Conservation (phyloP, 1,140 invertebrate species). For the Triops cancriformis region DNA sequence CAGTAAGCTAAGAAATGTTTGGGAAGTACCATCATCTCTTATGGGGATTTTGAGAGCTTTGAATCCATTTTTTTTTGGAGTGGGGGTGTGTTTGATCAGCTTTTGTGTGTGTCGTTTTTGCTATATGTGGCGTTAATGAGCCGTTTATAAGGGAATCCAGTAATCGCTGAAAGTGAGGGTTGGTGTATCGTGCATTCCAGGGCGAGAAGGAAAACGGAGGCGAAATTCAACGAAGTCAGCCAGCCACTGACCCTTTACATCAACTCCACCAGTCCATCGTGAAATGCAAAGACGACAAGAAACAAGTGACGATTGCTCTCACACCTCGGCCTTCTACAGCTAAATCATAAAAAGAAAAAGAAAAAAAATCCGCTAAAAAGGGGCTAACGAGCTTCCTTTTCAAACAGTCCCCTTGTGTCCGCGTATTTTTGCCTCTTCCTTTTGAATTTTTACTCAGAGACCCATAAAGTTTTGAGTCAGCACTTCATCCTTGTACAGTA, state of each 20-base stretch:
- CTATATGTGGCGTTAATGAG: not conserved
- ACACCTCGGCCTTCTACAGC: not conserved
- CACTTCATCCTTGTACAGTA: constrained; percentile 3
- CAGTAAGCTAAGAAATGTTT: too few relatives aligned
- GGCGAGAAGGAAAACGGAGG: constrained; percentile 8
- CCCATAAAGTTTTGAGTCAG: not conserved
- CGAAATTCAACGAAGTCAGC: not conserved
- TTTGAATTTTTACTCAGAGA: not conserved
- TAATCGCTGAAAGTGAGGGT: constrained; percentile 9
- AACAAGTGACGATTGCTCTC: constrained; percentile 9
- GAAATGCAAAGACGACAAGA: constrained; percentile 10
- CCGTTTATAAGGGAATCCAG: not conserved
- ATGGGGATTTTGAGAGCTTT: constrained; percentile 15
- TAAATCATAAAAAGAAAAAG: not conserved
- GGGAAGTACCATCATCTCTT: not conserved
- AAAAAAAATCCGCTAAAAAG: not conserved
- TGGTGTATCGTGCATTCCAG: constrained; percentile 4
- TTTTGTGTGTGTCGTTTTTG: constrained; percentile 3
- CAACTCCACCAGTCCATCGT: not conserved
- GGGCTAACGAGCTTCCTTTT: not conserved
- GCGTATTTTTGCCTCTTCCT: not conserved
- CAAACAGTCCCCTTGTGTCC: not conserved
- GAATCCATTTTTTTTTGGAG: not conserved
- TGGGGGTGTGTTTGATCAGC: not conserved
- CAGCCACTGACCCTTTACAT: not conserved